phyloP scores from a whole-genome alignment of 1,140 invertebrate genomes.

The Nebria ingens region DNA sequence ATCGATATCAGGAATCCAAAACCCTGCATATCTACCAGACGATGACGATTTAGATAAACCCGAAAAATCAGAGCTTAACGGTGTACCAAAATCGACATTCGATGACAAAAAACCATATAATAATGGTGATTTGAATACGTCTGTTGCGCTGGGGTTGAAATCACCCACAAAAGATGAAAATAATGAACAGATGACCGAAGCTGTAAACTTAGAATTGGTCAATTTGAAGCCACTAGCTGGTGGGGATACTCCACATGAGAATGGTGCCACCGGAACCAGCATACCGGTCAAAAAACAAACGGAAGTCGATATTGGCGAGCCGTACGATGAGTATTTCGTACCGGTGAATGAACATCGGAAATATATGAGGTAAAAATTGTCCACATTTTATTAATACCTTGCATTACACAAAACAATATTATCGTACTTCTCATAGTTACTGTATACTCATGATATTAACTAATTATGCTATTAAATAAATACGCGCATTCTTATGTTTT shows the following conservation, averaged over 20 bases:
- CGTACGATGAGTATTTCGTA: constrained; percentile 74
- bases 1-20: constrained; percentile 18
- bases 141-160: constrained; percentile 15
- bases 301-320: constrained; percentile 59
- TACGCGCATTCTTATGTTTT: no score
- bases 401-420: no score
- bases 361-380: constrained; percentile 63
- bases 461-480: no score
- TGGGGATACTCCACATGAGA: constrained; percentile 32
- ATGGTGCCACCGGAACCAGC: constrained; percentile 28
- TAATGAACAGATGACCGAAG: constrained; percentile 41
- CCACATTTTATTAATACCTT: no score
- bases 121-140: constrained; percentile 26
- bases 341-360: constrained; percentile 74
- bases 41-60: background rate
- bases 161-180: constrained; percentile 21
- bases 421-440: no score
- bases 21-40: constrained; percentile 19
- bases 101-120: constrained; percentile 28
- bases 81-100: constrained; percentile 19
- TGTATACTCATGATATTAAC: no score
- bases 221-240: constrained; percentile 58
- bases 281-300: constrained; percentile 53
- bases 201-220: constrained; percentile 68
- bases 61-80: background rate